A percentile compares a stretch with the other conserved stretches of the same genome.
phyloP scores from a whole-genome alignment of 2,888 invertebrate species.

The Osmoderma eremita region DNA sequence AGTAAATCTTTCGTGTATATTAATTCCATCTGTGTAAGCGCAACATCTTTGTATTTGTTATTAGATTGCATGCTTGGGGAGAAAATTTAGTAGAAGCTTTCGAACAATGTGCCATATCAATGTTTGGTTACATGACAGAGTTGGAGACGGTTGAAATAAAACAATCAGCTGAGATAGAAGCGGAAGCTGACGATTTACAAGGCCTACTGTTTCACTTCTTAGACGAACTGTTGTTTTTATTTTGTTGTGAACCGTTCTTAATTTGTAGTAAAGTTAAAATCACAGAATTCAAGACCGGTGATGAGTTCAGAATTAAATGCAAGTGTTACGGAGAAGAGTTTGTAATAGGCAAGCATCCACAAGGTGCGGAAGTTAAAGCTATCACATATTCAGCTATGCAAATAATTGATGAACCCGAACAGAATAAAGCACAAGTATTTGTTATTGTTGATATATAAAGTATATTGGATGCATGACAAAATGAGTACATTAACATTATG shows the following conservation, averaged over 20 bases:
- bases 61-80: slow-evolving; percentile 93
- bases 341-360: slow-evolving; percentile 91
- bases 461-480: no score
- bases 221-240: slow-evolving; percentile 92
- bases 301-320: slow-evolving; percentile 83
- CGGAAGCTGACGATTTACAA: slow-evolving; percentile 87
- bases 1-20: slow-evolving; percentile 64
- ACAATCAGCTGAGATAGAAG: slow-evolving; percentile 83
- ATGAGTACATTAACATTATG: no score
- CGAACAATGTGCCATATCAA: slow-evolving; percentile 93
- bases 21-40: not conserved
- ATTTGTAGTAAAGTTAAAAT: slow-evolving; percentile 89
- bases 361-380: slow-evolving; percentile 98
- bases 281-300: slow-evolving; percentile 80
- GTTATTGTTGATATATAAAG: slow-evolving; percentile 96
- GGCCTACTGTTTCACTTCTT: slow-evolving; percentile 91
- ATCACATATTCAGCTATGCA: slow-evolving; percentile 99
- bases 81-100: slow-evolving; percentile 86
- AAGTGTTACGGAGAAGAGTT: slow-evolving; percentile 95
- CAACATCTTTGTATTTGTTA: slow-evolving; percentile 39
- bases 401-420: slow-evolving; percentile 77
- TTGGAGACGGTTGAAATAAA: slow-evolving; percentile 83
- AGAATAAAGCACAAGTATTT: slow-evolving; percentile 82
- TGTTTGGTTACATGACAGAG: slow-evolving; percentile 99
- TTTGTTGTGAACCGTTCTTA: slow-evolving; percentile 90